Conservation (phyloP, 2,797 vertebrate species). For the Acomys russatus region DNA sequence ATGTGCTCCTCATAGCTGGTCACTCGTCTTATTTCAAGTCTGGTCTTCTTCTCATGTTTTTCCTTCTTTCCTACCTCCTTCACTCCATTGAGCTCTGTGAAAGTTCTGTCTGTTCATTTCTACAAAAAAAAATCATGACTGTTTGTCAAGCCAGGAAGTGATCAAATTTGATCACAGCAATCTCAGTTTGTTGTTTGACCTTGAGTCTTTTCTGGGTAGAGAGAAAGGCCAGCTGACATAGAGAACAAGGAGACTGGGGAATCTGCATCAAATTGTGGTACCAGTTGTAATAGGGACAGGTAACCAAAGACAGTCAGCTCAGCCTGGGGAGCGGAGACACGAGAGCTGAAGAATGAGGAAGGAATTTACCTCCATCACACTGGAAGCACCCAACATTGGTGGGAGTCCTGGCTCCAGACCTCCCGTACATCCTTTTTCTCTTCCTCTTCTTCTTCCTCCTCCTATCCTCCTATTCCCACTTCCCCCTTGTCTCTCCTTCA, state of each 20-base stretch:
- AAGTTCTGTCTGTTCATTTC: background rate
- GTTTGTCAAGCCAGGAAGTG: background rate
- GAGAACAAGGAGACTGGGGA: background rate
- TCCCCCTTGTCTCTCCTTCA: background rate
- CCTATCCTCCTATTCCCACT: background rate
- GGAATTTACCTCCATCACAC: background rate
- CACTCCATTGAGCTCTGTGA: background rate
- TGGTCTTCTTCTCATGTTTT: background rate
- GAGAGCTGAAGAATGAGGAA: background rate
- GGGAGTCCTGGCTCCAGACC: no score
- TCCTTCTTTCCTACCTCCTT: accelerated
- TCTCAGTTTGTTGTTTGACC: background rate
- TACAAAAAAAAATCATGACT: background rate
- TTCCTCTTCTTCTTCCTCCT: no score
- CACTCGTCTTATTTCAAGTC: background rate
- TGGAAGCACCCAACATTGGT: background rate
- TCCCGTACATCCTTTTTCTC: no score
- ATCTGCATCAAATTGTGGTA: background rate
- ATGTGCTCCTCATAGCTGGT: background rate
- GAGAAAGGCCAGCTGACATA: background rate
- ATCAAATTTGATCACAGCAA: background rate
- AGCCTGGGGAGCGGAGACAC: background rate
- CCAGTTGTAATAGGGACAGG: background rate
- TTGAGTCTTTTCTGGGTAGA: background rate
- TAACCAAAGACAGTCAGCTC: background rate